Conservation (phyloP, 2,113 vertebrate genomes). For the Syrmaticus mikado region DNA sequence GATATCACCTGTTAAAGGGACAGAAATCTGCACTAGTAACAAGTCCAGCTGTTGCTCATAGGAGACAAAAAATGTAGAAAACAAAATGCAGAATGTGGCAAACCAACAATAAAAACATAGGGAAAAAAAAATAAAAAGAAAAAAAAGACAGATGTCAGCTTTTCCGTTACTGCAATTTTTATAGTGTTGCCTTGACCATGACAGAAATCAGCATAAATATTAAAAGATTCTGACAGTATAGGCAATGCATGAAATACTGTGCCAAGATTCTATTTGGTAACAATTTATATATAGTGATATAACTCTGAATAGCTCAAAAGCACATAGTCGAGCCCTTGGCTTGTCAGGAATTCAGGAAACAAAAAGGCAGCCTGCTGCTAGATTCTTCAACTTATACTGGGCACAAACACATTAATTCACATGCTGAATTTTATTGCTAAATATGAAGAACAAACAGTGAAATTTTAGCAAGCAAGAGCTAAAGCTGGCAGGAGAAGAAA, state of each 20-base stretch:
- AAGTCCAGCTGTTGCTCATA: neutral
- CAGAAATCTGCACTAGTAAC: neutral
- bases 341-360: conserved; percentile 10
- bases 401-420: conserved; percentile 10
- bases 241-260: neutral
- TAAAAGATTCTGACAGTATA: neutral
- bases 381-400: conserved; percentile 17
- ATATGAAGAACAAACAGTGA: conserved; percentile 9
- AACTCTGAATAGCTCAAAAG: neutral
- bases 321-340: neutral
- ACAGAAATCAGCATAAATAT: neutral
- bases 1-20: neutral
- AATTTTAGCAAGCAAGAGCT: conserved; percentile 25
- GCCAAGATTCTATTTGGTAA: neutral
- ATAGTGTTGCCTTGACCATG: neutral
- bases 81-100: neutral
- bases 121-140: neutral
- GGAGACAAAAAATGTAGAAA: neutral
- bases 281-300: neutral
- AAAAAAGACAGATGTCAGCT: neutral
- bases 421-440: conserved; percentile 21
- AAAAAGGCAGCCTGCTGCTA: conserved; percentile 15
- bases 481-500: conserved; percentile 38
- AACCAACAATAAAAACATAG: neutral
- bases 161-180: conserved; percentile 3